Base-by-base conservation (phyloP, 2,888 invertebrate species). In the Eustalomyia histrio region DNA sequence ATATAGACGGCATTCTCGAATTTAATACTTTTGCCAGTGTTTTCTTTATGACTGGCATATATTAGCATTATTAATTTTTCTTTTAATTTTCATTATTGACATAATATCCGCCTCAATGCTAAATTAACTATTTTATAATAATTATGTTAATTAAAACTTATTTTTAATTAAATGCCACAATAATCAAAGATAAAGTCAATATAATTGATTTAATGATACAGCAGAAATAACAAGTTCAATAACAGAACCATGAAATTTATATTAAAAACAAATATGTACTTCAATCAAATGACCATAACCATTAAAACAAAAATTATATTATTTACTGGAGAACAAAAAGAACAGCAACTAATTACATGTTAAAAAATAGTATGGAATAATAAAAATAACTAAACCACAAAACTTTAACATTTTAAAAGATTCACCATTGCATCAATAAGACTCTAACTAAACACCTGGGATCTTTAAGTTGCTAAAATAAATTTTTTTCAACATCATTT, bases 191-290 rank as follows among this genome's bases (percentile, higher is more conserved):
- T 68, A 76, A 72, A 72, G 55, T 76, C 58, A 64, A 76, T 55
- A 61, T 57, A 80, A 80, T 72, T 79, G 80, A 80, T 82, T 80
- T 73, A 75, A 79, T 78, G 21, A 67, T 60, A 72, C 24, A 53
- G 43, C 18, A 57, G 9, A 16, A 63, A 14, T 63, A 71, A 55
- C 80, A 83, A 82, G 79, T 79, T 82, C 80, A 82, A 82, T 80
- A 80, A 33, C 79, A 50, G 53, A 71, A 64, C 63, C 71, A 76
- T 68, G 58, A 76, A 52, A 63, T 72, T 68, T 57, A 55, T 67
- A 65, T 57, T 10, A 16, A 35, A 50, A 17, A 18, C 10, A 29
- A 10, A 12, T 12, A 63, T 29, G 16, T 55, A 12, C 29, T 35
- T 39, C 16, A 61, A 33, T 14, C 33, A 61, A 61, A 53, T 6